Conservation (phyloP, 2,113 vertebrate genomes). For the Coreoperca whiteheadi region DNA sequence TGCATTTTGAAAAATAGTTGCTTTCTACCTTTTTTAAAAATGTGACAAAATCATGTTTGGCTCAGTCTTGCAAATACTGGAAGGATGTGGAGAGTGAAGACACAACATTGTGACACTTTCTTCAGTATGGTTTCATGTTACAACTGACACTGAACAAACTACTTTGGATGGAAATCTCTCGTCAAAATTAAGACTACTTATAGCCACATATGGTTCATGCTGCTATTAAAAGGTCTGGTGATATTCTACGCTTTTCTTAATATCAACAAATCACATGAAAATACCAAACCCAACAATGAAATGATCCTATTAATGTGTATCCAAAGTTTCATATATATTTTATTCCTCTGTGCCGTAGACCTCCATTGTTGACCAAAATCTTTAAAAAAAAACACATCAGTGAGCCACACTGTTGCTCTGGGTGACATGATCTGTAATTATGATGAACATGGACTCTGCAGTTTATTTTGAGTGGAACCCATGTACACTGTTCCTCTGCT, state of each 20-base stretch:
- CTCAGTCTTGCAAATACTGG: conserved; percentile 25
- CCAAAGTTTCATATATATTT: not conserved
- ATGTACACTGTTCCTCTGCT: not conserved
- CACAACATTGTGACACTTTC: conserved; percentile 37
- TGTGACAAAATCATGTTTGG: conserved; percentile 9
- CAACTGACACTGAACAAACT: not conserved
- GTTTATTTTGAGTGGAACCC: not conserved
- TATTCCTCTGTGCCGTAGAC: not conserved
- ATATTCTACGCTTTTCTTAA: not conserved
- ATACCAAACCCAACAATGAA: not conserved
- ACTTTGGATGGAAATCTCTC: not conserved
- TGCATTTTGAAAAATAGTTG: too few relatives aligned
- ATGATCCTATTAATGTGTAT: not conserved
- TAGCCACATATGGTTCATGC: not conserved
- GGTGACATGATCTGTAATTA: not conserved
- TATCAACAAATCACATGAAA: not conserved
- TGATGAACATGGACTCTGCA: not conserved
- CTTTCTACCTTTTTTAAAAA: not conserved
- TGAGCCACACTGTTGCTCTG: not conserved
- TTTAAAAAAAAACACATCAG: too few relatives aligned
- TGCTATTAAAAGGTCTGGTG: not conserved
- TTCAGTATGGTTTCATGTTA: not conserved
- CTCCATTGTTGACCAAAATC: not conserved
- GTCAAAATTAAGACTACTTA: not conserved
- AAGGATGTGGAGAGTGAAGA: conserved; percentile 56